phyloP scores from a whole-genome alignment of 2,113 vertebrate genomes.

The Stigmatopora nigra region DNA sequence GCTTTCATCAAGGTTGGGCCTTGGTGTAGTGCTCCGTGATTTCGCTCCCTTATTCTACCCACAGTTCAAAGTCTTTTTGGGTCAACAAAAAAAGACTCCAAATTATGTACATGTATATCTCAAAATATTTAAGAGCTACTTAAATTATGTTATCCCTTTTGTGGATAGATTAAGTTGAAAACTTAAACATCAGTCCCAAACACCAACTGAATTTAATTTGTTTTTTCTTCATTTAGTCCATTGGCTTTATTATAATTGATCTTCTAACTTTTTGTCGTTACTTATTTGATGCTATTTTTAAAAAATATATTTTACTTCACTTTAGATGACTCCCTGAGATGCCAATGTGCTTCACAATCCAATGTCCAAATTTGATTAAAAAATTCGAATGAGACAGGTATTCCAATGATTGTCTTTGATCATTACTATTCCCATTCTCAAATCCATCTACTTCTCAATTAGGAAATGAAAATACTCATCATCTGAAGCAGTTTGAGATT shows the following conservation, averaged over 20 bases:
- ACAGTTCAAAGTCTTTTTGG: not conserved
- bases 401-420: constrained; percentile 17
- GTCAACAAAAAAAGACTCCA: not conserved
- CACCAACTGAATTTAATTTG: not conserved
- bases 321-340: not conserved
- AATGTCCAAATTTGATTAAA: constrained; percentile 39
- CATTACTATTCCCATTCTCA: constrained; percentile 25
- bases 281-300: not conserved
- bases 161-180: too few relatives aligned
- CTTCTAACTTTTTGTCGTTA: not conserved
- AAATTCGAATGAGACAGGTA: constrained; percentile 21
- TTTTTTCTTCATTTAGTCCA: not conserved
- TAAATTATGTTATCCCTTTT: not conserved
- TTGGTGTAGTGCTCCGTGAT: too few relatives aligned
- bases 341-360: constrained; percentile 4
- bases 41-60: not conserved
- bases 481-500: constrained; percentile 44
- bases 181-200: too few relatives aligned
- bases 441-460: constrained; percentile 51
- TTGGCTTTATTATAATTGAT: not conserved
- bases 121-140: not conserved
- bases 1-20: too few relatives aligned
- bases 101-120: not conserved
- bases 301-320: not conserved
- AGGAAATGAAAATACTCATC: constrained; percentile 56